Base-by-base conservation (phyloP, 2,113 vertebrate genomes). In the Lipophrys pholis region DNA sequence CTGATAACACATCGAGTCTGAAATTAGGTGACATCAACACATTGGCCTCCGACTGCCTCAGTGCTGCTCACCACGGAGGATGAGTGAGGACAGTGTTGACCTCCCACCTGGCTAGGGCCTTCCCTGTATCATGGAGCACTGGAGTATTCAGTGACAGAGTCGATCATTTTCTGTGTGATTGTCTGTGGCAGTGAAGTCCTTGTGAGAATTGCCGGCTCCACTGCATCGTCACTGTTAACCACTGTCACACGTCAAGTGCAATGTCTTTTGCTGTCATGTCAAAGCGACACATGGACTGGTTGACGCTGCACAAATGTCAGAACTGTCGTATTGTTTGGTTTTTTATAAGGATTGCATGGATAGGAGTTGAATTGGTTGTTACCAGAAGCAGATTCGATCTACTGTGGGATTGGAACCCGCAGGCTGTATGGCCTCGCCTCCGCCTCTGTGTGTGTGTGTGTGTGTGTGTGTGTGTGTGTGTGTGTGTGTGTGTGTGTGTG, bases 311-410 rank as follows among this genome's bases (percentile, higher is more conserved):
- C 12, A 12, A 16, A 75, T 30, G 21, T 30, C 21, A 30, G 21
- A 69, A 49, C 12, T 46, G 51, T 21, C 2, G 0, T 15, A 14
- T 11, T 56, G n/a, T 40, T 77, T 55, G 14, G 30, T n/a, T 52
- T 43, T 46, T 42, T 50, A 75, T 51, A 58, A 75, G 54, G 57
- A 76, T 56, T 45, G 61, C 45, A 77, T 74, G 14, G 65, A 78
- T 61, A 49, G 57, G 30, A 15, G 9, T 50, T 51, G 56, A 39
- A 42, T 67, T 39, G 46, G n/a, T 38, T 7, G 14, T 46, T 16
- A 6, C 11, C 65, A 57, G 43, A 56, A 16, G 21, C 11, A 7
- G 55, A 40, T 14, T 41, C 30, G 1, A 17, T 50, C 45, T 30
- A 2, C 21, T 30, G 21, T 30, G 21, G 21, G 21, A 30, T 30